phyloP scores from a whole-genome alignment of 2,888 invertebrate species.

The Venustoraphidia nigricollis region DNA sequence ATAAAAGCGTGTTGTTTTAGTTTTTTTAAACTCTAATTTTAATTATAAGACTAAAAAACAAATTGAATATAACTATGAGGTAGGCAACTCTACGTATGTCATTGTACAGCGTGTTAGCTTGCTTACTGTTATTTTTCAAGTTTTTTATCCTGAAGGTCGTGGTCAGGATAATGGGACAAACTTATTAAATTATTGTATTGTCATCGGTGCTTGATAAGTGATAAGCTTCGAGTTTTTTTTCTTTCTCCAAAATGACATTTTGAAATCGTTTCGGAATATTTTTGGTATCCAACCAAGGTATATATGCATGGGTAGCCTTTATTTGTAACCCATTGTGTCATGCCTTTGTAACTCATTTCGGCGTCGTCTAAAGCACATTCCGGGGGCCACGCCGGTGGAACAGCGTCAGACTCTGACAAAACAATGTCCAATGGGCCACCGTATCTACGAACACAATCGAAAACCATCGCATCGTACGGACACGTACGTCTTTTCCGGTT shows the following conservation, averaged over 20 bases:
- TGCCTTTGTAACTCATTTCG: conserved; percentile 26
- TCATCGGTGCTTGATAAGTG: too few relatives aligned
- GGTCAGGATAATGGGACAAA: too few relatives aligned
- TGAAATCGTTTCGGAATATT: conserved; percentile 16
- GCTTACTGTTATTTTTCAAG: too few relatives aligned
- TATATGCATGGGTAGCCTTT: conserved; percentile 27
- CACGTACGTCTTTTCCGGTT: conserved; percentile 22
- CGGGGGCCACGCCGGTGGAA: conserved; percentile 25
- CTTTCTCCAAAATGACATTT: conserved; percentile 20
- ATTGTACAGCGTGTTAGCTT: too few relatives aligned
- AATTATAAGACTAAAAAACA: too few relatives aligned
- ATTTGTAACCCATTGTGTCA: conserved; percentile 25
- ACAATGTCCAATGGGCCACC: conserved; percentile 38
- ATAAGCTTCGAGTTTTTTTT: conserved; percentile 22
- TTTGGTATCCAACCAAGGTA: conserved; percentile 25
- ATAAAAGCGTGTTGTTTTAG: too few relatives aligned
- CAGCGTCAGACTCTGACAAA: conserved; percentile 24
- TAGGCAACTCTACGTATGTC: too few relatives aligned
- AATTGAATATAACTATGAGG: too few relatives aligned
- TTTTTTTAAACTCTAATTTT: too few relatives aligned
- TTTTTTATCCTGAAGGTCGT: too few relatives aligned
- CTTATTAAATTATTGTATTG: too few relatives aligned
- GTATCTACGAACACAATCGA: conserved; percentile 31
- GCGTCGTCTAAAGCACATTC: conserved; percentile 26
- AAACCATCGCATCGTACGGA: conserved; percentile 32